These are phyloP conservation scores for Unio delphinus DNA, from an alignment of 2,888 invertebrate genomes.

Conservation along the genomic window DNA sequence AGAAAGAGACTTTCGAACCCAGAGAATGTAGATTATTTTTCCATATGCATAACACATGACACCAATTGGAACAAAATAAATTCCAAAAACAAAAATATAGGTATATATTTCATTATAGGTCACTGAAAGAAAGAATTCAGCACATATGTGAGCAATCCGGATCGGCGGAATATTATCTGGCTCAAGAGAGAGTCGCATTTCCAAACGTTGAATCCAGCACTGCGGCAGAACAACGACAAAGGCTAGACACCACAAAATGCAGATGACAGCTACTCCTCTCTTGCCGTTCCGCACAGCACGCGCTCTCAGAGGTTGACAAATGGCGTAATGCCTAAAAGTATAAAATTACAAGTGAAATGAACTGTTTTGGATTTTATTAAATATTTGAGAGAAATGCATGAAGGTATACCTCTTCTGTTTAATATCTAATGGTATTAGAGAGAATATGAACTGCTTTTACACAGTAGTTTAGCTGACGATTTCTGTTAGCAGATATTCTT, in stretches of 20 bases:
- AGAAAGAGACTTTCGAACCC: slow-evolving; percentile 49
- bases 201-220: slow-evolving; percentile 45
- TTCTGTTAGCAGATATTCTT: too few species aligned
- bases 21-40: slow-evolving; percentile 48
- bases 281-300: slow-evolving; percentile 46
- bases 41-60: slow-evolving; percentile 56
- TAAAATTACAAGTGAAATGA: background rate
- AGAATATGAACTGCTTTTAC: too few species aligned
- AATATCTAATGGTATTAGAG: too few species aligned
- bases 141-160: slow-evolving; percentile 41
- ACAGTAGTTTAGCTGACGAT: too few species aligned
- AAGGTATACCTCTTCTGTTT: too few species aligned
- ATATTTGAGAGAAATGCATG: too few species aligned
- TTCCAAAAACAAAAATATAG: slow-evolving; percentile 39
- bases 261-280: slow-evolving; percentile 36
- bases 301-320: slow-evolving; percentile 53
- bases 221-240: slow-evolving; percentile 47
- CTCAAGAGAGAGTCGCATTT: slow-evolving; percentile 30
- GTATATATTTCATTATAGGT: slow-evolving; percentile 40
- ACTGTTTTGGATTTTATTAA: too few species aligned
- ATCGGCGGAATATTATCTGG: slow-evolving; percentile 18
- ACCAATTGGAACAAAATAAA: slow-evolving; percentile 50
- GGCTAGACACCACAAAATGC: slow-evolving; percentile 46
- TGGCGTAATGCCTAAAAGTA: slow-evolving; percentile 53
- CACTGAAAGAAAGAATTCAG: slow-evolving; percentile 42